Evolutionary conservation across 1,140 invertebrate genomes (phyloP), one percentile per base, ranked within the genome.

Genomic region (Tetraneura akinire): DNA sequence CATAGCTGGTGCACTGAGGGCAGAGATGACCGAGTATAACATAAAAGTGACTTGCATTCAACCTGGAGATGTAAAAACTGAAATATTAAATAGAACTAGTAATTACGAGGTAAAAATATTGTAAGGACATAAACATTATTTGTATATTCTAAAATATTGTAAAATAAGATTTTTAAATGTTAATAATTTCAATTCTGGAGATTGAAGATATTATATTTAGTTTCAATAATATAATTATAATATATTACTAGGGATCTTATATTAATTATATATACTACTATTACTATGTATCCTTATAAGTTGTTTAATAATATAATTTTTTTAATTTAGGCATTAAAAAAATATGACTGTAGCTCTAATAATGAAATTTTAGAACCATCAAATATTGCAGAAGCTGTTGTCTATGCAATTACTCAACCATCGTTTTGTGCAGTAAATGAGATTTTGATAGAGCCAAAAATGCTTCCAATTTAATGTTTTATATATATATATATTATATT

Each of bases 1-100:
- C 9, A 32, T 84, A 68, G 82, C 82, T 6, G 71, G 78, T 62
- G 82, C 83, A 13, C 29, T 84, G 64, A 80, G 84, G 29, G 62
- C 82, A 37, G 84, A 84, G 66, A 53, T 84, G 26, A 80, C 73
- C 9, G 73, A 82, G 9, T 11, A 80, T 55, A 82, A 81, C 9
- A 81, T 84, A 42, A 84, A 83, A 80, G 81, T 84, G 0, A 84
- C 84, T 11, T 83, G 82, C 49, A 82, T 84, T 49, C 83, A 84
- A 64, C 83, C 84, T 23, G 84, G 84, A 14, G 84, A 84, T 57
- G 82, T 84, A 1, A 78, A 78, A 45, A 83, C 83, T 23, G 83
- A 82, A 64, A 80, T 84, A 29, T 57, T 71, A 32, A 51, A 80
- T 8, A 73, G 76, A 47, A 80, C 82, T 18, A 82, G 81, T 45